These are phyloP conservation scores for Halisarca cf. caerulea DNA, from an alignment of 37 sponge, comb jelly and placozoan genomes.

Conservation along the genomic window DNA sequence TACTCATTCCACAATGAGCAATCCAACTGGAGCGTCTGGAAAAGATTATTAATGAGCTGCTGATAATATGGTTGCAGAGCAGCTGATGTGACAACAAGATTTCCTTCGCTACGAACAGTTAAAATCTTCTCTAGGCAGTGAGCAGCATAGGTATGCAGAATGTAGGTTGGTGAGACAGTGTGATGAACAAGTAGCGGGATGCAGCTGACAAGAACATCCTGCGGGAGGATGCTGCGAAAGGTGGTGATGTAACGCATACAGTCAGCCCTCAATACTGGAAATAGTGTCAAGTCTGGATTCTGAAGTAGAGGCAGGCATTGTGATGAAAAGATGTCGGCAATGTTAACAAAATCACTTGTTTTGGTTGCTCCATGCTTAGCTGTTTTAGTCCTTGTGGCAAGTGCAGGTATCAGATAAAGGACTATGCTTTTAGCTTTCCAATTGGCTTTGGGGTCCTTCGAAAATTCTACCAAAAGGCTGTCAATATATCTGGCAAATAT, in stretches of 20 bases:
- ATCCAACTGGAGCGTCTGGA: slow-evolving; percentile 60
- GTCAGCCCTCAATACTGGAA: slow-evolving; percentile 86
- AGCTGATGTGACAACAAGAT: slow-evolving; percentile 22
- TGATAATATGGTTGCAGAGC: slow-evolving; percentile 75
- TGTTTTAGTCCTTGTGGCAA: slow-evolving; percentile 89
- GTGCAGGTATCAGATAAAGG: slow-evolving; percentile 91
- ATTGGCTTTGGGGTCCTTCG: slow-evolving; percentile 64
- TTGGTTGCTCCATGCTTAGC: slow-evolving; percentile 91
- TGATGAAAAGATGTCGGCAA: slow-evolving; percentile 78
- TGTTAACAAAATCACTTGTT: slow-evolving; percentile 86
- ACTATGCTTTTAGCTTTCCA: slow-evolving; percentile 95
- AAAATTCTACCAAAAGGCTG: slow-evolving; percentile 71
- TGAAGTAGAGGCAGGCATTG: slow-evolving; percentile 89
- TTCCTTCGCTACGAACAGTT: slow-evolving; percentile 46
- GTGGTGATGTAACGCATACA: slow-evolving; percentile 90
- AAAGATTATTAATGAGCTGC: slow-evolving; percentile 68
- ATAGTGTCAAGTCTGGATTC: slow-evolving; percentile 44
- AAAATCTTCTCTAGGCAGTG: slow-evolving; percentile 91
- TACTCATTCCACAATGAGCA: slow-evolving; percentile 94
- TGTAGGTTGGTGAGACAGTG: slow-evolving; percentile 56
- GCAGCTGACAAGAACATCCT: slow-evolving; percentile 59
- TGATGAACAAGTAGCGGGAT: slow-evolving; percentile 73
- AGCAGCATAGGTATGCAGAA: slow-evolving; percentile 98
- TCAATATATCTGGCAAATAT: slow-evolving; percentile 82
- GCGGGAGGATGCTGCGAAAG: slow-evolving; percentile 85